Percentiles rank a stretch among this genome's conserved stretches.
These are phyloP conservation scores for Rhagonycha fulva DNA, from an alignment of 2,888 invertebrate species.

Conservation along the genomic window DNA sequence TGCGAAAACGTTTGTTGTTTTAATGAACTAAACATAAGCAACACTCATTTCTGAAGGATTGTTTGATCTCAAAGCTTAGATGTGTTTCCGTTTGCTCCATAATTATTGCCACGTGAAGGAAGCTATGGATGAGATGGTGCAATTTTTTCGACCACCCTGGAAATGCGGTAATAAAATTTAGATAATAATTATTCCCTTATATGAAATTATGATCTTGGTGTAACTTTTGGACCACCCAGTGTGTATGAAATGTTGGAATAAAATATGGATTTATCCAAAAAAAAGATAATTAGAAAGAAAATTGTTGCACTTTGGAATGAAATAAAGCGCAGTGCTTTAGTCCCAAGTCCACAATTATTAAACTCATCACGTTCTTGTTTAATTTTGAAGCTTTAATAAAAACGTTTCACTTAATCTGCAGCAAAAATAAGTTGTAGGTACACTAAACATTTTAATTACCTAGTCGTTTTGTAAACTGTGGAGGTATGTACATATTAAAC, in stretches of 20 bases:
- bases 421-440: slow-evolving; percentile 2
- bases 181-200: no score
- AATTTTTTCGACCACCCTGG: neutral
- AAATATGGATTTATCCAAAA: no score
- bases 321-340: neutral
- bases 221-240: no score
- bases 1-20: neutral
- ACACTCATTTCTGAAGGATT: neutral
- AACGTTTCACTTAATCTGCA: neutral
- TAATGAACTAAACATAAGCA: neutral
- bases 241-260: no score
- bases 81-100: neutral
- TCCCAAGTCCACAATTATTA: neutral
- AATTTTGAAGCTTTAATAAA: slow-evolving; percentile 6
- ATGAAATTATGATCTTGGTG: no score
- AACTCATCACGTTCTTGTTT: slow-evolving; percentile 9
- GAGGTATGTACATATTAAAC: neutral
- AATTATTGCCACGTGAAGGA: neutral
- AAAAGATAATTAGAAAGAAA: neutral
- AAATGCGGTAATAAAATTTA: neutral
- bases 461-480: neutral
- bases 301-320: neutral
- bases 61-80: neutral
- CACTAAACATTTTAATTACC: slow-evolving; percentile 1
- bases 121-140: neutral